These are phyloP conservation scores for Reinhardtius hippoglossoides DNA, from an alignment of 2,113 vertebrate genomes.

Conservation along the genomic window DNA sequence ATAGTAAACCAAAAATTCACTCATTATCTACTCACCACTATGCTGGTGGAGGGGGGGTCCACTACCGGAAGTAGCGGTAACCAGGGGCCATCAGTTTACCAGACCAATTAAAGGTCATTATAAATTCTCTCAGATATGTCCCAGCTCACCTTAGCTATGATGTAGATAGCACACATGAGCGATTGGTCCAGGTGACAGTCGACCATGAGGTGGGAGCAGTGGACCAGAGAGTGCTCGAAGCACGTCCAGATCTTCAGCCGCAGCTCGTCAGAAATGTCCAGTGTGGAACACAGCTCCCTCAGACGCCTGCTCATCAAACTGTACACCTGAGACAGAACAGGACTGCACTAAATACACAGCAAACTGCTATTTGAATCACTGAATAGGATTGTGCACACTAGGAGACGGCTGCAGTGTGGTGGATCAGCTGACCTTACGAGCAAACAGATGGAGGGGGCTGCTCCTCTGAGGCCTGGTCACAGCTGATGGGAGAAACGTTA, in stretches of 20 bases:
- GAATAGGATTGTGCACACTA: neutral
- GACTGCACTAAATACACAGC: no score
- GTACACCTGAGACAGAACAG: constrained; percentile 85
- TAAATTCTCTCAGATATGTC: neutral
- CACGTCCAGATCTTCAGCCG: constrained; percentile 93
- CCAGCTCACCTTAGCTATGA: constrained; percentile 42
- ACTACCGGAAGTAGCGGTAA: no score
- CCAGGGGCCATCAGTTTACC: neutral
- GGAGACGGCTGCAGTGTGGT: neutral
- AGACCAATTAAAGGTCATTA: neutral
- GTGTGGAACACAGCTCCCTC: constrained; percentile 86
- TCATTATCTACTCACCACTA: no score
- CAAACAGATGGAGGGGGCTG: constrained; percentile 34
- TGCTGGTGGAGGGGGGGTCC: no score
- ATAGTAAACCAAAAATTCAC: no score
- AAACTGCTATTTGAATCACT: neutral
- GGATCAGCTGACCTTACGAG: constrained; percentile 45
- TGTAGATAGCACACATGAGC: constrained; percentile 79
- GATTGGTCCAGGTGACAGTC: constrained; percentile 90
- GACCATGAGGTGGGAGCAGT: constrained; percentile 88
- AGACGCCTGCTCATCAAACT: constrained; percentile 88
- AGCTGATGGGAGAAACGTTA: constrained; percentile 4
- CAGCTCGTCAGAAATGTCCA: constrained; percentile 87
- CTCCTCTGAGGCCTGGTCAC: constrained; percentile 10
- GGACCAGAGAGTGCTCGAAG: constrained; percentile 90